Percentiles rank a stretch among this genome's conserved stretches.
phyloP scores from a whole-genome alignment of 2,888 invertebrate species.

The Teleiodes luculella region DNA sequence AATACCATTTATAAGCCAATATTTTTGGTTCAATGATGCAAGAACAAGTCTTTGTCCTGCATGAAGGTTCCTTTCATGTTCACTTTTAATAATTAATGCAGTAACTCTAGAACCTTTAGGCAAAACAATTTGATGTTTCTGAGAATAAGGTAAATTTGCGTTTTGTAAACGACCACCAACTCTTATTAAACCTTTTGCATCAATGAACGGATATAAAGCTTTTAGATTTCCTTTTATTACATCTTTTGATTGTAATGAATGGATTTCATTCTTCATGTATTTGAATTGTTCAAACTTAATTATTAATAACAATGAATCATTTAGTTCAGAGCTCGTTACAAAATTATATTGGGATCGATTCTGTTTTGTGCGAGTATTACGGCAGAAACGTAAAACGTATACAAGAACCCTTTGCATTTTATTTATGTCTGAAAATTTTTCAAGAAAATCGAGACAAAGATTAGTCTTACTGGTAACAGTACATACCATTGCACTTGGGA shows the following conservation, averaged over 20 bases:
- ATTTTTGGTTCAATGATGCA: conserved; percentile 13
- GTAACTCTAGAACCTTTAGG: not conserved
- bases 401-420: conserved; percentile 9
- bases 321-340: conserved; percentile 8
- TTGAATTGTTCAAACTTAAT: conserved; percentile 3
- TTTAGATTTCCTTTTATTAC: not conserved
- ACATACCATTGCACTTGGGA: too few species aligned
- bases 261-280: not conserved
- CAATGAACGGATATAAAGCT: not conserved
- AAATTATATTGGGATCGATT: not conserved
- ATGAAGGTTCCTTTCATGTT: too few species aligned
- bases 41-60: conserved; percentile 17
- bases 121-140: not conserved
- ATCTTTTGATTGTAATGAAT: not conserved
- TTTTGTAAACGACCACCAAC: not conserved
- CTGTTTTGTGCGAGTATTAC: not conserved
- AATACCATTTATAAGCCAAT: conserved; percentile 8
- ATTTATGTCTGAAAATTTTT: conserved; percentile 7
- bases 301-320: conserved; percentile 8
- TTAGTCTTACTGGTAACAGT: too few species aligned
- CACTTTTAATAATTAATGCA: too few species aligned
- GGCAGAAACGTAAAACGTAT: not conserved
- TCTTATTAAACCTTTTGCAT: not conserved
- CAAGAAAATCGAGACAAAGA: too few species aligned
- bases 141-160: not conserved